phyloP scores from a whole-genome alignment of 2,888 invertebrate species.

The Drosophila lacicola region DNA sequence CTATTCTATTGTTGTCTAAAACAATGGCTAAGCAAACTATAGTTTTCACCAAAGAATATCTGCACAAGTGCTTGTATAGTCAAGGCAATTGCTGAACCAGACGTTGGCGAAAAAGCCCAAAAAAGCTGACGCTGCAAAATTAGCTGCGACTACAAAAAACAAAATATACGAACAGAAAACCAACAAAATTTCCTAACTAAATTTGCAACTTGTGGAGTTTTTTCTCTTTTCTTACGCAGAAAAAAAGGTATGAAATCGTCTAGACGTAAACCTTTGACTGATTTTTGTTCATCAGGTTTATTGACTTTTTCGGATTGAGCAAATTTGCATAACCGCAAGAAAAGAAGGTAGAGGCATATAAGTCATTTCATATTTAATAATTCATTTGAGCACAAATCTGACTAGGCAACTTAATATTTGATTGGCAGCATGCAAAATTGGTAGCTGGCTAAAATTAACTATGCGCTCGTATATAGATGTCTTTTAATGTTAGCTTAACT shows the following conservation, averaged over 20 bases:
- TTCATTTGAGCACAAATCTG: neutral
- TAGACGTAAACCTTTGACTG: slow-evolving; percentile 21
- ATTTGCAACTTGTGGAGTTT: slow-evolving; percentile 3
- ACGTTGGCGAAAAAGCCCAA: slow-evolving; percentile 4
- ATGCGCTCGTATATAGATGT: no score
- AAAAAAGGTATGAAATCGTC: slow-evolving; percentile 20
- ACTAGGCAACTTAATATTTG: slow-evolving; percentile 1
- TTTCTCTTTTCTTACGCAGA: neutral
- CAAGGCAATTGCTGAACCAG: slow-evolving; percentile 27
- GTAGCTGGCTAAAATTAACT: no score
- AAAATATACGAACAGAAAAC: slow-evolving; percentile 3
- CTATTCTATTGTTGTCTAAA: slow-evolving; percentile 48
- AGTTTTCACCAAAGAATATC: slow-evolving; percentile 43
- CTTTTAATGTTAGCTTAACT: no score
- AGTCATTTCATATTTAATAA: slow-evolving; percentile 17
- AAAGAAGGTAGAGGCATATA: neutral
- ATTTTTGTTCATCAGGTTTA: neutral
- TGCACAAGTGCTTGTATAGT: slow-evolving; percentile 31
- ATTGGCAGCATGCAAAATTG: no score
- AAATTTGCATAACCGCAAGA: slow-evolving; percentile 20
- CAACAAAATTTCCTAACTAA: neutral
- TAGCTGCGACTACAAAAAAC: slow-evolving; percentile 15
- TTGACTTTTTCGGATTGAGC: slow-evolving; percentile 17
- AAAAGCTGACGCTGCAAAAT: slow-evolving; percentile 29
- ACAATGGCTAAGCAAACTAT: slow-evolving; percentile 56